Percentiles rank a stretch among this genome's conserved stretches.
phyloP scores from a whole-genome alignment of 2,888 invertebrate genomes.

The Cryptophagus acutangulus region DNA sequence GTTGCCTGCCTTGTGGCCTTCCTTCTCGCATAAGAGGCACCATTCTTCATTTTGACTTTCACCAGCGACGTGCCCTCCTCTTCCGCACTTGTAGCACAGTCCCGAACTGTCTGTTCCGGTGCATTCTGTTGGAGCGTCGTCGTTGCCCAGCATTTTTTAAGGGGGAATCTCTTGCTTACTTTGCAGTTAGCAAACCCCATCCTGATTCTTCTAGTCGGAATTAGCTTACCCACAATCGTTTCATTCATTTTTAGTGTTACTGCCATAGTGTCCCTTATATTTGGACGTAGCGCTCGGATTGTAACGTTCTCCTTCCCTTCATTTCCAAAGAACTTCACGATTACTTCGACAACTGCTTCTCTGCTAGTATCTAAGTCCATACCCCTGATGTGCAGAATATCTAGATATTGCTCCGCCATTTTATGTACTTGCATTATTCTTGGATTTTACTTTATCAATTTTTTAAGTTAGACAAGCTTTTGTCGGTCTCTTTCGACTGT shows the following conservation, averaged over 20 bases:
- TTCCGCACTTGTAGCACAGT: neutral
- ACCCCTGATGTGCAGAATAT: neutral
- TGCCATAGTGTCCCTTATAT: neutral
- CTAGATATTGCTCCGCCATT: neutral
- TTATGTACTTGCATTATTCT: neutral
- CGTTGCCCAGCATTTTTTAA: neutral
- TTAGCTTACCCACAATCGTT: neutral
- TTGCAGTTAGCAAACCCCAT: neutral
- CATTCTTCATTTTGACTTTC: neutral
- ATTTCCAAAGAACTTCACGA: neutral
- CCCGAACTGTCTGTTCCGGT: neutral
- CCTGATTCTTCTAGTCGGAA: neutral
- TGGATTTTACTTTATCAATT: neutral
- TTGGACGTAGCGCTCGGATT: neutral
- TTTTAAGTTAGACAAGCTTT: neutral
- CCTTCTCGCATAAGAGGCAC: neutral
- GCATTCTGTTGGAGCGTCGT: neutral
- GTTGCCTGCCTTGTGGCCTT: neutral
- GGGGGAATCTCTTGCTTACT: neutral
- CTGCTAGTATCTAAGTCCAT: neutral
- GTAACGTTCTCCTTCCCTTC: neutral
- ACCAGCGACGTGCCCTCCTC: neutral
- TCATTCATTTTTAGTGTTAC: neutral
- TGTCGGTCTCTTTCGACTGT: neutral
- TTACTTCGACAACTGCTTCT: neutral